phyloP scores from a whole-genome alignment of 2,797 vertebrate species.

The Cynodonichthys magdalenae region DNA sequence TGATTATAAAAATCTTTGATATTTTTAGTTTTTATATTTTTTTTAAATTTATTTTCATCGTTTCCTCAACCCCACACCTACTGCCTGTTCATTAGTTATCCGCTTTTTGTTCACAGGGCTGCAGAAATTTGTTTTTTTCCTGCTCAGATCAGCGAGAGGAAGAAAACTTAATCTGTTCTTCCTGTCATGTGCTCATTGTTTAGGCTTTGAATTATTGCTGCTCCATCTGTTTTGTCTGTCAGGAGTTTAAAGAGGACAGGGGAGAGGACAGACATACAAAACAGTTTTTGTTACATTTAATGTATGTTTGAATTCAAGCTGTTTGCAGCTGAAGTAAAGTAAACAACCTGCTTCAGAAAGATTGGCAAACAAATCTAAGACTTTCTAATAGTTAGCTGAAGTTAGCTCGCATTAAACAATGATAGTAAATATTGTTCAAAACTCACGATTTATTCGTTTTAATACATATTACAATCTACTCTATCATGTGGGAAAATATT shows the following conservation, averaged over 20 bases:
- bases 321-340: too few relatives aligned
- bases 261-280: slow-evolving; percentile 4
- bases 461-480: too few relatives aligned
- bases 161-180: slow-evolving; percentile 64
- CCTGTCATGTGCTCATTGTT: slow-evolving; percentile 70
- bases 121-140: slow-evolving; percentile 51
- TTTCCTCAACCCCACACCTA: background rate
- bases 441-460: too few relatives aligned
- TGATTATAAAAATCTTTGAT: background rate
- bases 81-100: slow-evolving; percentile 1
- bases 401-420: too few relatives aligned
- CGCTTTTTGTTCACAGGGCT: slow-evolving; percentile 23
- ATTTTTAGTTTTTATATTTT: too few relatives aligned
- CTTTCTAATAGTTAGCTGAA: too few relatives aligned
- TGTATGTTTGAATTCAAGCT: too few relatives aligned
- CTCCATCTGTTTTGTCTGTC: slow-evolving; percentile 70
- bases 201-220: slow-evolving; percentile 56
- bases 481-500: too few relatives aligned
- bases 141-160: slow-evolving; percentile 64
- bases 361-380: too few relatives aligned
- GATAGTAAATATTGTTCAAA: too few relatives aligned
- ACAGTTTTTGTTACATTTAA: background rate
- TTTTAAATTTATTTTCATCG: background rate
- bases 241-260: slow-evolving; percentile 15
- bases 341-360: too few relatives aligned